Evolutionary conservation across 2,797 vertebrate genomes (phyloP), one percentile per base, ranked within the genome.

Genomic region (Rachycentron canadum): DNA sequence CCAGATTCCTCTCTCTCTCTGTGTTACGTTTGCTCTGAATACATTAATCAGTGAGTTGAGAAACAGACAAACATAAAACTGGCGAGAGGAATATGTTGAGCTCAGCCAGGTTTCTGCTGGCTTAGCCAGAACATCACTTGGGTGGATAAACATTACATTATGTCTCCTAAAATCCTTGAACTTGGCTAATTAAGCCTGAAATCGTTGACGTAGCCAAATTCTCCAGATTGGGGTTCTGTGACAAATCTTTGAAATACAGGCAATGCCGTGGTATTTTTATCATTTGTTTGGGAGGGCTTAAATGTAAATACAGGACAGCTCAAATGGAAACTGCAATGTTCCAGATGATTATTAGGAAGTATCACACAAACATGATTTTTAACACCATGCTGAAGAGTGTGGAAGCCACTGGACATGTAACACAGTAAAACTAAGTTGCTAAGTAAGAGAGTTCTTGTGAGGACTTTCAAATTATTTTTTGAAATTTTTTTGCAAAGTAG

Each of bases 11-110:
- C 45, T 34, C 73, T 67, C 76, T 67, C 70, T 70, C 81, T 13
- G 53, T 72, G 80, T 61, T 81, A 34, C 75, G 64, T 92, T 87
- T 87, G 86, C 78, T 85, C 57, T 69, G 83, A 89, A 88, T 79
- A 82, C 71, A 89, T 85, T 91, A 82, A 90, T 89, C 81, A 79
- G 81, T 2, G 66, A 76, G 81, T 56, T 79, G 85, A 83, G 86
- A 86, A 86, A 78, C 78, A 89, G 81, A 77, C 84, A 89, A 85
- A 91, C 78, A 90, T 11, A 1, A 53, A 84, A 55, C 66, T 85
- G 86, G 85, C 79, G 36, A 60, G 77, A 55, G 57, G 25, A 64
- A 71, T 26, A 49, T 36, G 69, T 43, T n/a, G 81, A 78, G 83
- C 89, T 72, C 74, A 77, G 86, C 80, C 86, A 89, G 76, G 80